Evolutionary conservation across 1,140 invertebrate genomes (phyloP).

Genomic region (Ridgeia piscesae): DNA sequence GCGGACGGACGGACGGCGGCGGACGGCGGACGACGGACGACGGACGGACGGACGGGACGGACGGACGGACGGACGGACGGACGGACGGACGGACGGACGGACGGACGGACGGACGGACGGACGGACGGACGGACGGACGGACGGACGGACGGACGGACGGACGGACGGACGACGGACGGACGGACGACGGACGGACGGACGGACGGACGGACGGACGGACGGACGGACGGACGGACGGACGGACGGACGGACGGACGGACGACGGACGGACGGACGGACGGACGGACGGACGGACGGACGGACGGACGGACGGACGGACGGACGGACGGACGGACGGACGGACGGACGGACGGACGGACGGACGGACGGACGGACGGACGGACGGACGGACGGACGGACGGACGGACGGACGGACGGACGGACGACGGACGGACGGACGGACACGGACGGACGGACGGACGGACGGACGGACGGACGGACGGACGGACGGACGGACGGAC

Average conservation of each 20-base stretch:
- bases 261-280: not conserved
- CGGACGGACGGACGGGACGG: too few species aligned
- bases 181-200: not conserved
- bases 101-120: not conserved
- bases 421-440: too few species aligned
- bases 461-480: too few species aligned
- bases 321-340: not conserved
- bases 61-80: too few species aligned
- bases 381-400: not conserved
- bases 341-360: not conserved
- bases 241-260: not conserved
- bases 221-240: not conserved
- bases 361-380: not conserved
- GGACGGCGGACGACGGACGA: too few species aligned
- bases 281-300: not conserved
- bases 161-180: too few species aligned
- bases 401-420: too few species aligned
- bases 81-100: not conserved
- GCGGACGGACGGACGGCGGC: too few species aligned
- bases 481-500: too few species aligned
- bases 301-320: too few species aligned
- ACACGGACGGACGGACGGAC: too few species aligned
- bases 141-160: not conserved
- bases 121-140: too few species aligned
- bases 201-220: not conserved